Conservation (phyloP, 2,888 invertebrate genomes). For the Priocnemis perturbator region DNA sequence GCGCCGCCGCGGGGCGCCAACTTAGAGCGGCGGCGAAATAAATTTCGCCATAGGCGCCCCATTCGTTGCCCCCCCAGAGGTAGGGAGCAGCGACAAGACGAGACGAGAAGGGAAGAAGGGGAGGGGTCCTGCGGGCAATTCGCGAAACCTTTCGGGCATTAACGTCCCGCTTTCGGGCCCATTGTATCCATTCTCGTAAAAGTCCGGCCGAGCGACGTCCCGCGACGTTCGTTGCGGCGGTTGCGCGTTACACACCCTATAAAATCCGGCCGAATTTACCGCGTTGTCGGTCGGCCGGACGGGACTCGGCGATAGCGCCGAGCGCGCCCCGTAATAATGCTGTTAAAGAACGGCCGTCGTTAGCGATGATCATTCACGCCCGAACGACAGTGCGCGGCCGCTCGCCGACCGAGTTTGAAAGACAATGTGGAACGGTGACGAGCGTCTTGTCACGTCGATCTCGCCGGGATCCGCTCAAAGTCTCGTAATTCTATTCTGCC, state of each 20-base stretch:
- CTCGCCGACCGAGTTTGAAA: slow-evolving; percentile 1
- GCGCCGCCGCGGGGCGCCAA: slow-evolving; percentile 62
- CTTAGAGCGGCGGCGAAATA: slow-evolving; percentile 66
- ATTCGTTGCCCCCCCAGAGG: slow-evolving; percentile 54
- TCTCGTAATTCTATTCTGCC: slow-evolving; percentile 5
- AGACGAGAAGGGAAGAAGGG: too few species aligned
- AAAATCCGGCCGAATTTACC: slow-evolving; percentile 49
- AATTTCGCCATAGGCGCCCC: slow-evolving; percentile 60
- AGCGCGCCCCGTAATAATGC: not conserved
- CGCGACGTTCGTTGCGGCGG: slow-evolving; percentile 23
- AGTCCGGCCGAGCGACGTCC: slow-evolving; percentile 41
- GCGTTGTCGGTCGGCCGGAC: slow-evolving; percentile 24
- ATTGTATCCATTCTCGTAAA: slow-evolving; percentile 49
- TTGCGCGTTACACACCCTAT: slow-evolving; percentile 50
- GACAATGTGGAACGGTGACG: slow-evolving; percentile 2
- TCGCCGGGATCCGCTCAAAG: not conserved
- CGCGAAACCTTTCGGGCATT: slow-evolving; percentile 17
- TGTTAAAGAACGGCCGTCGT: not conserved
- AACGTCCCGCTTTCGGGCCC: slow-evolving; percentile 18
- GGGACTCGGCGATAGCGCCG: not conserved
- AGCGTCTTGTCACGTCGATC: slow-evolving; percentile 6
- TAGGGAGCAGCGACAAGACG: slow-evolving; percentile 24
- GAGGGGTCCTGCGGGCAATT: not conserved
- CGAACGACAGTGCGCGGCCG: not conserved
- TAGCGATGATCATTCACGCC: not conserved